phyloP scores from a whole-genome alignment of 1,140 invertebrate genomes.

The Belonocnema kinseyi region DNA sequence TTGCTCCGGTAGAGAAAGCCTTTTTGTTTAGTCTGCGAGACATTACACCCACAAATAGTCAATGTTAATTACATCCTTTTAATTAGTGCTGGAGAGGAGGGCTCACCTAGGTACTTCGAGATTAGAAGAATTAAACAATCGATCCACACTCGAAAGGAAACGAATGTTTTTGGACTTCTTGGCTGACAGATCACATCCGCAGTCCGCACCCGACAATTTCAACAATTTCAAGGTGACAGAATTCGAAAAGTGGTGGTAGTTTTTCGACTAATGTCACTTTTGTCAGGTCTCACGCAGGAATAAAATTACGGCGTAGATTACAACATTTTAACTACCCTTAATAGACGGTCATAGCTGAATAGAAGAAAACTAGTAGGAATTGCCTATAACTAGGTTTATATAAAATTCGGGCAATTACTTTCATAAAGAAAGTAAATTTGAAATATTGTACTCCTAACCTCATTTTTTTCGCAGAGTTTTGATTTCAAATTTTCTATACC shows the following conservation, averaged over 20 bases:
- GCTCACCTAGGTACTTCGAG: conserved; percentile 48
- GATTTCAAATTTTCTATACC: neutral
- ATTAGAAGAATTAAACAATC: conserved; percentile 34
- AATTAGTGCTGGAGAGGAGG: neutral
- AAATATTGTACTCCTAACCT: neutral
- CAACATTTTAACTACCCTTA: no score
- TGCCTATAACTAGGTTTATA: neutral
- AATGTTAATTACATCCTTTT: neutral
- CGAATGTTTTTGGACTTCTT: conserved; percentile 1
- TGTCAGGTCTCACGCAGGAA: no score
- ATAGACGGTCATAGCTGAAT: no score
- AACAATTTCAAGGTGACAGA: neutral
- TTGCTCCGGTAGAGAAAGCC: conserved; percentile 42
- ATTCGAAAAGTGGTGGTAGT: neutral
- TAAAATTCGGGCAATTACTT: neutral
- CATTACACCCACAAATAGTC: conserved; percentile 31
- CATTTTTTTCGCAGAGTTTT: neutral
- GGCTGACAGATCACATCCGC: neutral
- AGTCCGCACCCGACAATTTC: neutral
- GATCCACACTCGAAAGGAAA: conserved; percentile 32
- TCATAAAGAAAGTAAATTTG: neutral
- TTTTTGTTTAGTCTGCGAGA: conserved; percentile 45
- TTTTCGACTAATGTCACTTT: neutral
- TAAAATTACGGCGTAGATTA: no score
- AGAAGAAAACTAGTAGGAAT: no score